phyloP scores from a whole-genome alignment of 2,797 vertebrate species.

The Trachurus trachurus region DNA sequence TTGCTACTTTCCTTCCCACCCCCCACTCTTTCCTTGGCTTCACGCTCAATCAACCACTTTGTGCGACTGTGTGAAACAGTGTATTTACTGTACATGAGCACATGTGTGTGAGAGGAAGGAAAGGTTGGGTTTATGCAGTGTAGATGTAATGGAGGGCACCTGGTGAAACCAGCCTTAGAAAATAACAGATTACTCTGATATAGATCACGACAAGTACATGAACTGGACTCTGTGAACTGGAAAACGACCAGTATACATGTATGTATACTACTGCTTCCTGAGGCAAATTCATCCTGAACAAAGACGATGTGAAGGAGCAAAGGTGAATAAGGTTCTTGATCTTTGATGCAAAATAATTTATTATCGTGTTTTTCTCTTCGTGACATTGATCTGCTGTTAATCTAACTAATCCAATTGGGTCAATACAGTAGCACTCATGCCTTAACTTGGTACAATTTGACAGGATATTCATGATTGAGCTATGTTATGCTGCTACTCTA shows the following conservation, averaged over 20 bases:
- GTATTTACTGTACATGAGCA: not conserved
- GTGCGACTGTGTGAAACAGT: slow-evolving; percentile 4
- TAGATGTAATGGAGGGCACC: not conserved
- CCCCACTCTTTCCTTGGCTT: slow-evolving; percentile 31
- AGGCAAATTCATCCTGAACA: not conserved
- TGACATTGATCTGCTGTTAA: not conserved
- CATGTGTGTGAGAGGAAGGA: not conserved
- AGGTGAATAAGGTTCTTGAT: not conserved
- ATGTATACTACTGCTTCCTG: not conserved
- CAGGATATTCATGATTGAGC: not conserved
- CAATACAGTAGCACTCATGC: not conserved
- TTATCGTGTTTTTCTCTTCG: not conserved
- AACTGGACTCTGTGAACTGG: slow-evolving; percentile 3
- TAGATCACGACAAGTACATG: slow-evolving; percentile 21
- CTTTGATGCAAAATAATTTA: not conserved
- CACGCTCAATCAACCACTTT: slow-evolving; percentile 37
- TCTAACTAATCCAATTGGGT: not conserved
- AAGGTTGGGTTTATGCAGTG: not conserved
- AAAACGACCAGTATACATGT: not conserved
- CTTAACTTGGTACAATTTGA: not conserved
- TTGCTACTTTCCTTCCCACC: not conserved
- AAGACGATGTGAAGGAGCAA: not conserved
- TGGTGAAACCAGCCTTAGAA: slow-evolving; percentile 1
- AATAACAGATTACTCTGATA: slow-evolving; percentile 43
- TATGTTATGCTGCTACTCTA: not conserved